Conservation (phyloP, 2,797 vertebrate species). For the Australoheros facetus region DNA sequence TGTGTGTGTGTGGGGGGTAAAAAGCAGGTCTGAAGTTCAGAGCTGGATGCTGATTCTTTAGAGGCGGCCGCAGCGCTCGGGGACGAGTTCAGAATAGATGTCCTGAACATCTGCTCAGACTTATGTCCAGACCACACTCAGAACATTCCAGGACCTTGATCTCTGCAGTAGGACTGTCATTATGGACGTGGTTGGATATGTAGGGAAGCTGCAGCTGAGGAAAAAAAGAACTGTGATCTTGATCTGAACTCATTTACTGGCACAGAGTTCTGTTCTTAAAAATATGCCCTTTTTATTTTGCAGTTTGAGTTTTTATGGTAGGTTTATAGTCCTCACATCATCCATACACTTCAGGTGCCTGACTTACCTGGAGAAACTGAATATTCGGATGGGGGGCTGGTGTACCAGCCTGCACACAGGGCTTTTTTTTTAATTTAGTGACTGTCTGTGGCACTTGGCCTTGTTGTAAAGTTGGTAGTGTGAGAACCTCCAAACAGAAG, state of each 20-base stretch:
- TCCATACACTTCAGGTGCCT: not conserved
- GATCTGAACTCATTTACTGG: constrained; percentile 32
- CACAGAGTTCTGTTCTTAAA: not conserved
- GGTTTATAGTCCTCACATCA: not conserved
- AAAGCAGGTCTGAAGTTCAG: constrained; percentile 1
- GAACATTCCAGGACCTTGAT: constrained; percentile 61
- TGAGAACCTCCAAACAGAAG: too few species aligned
- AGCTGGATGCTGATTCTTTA: constrained; percentile 11
- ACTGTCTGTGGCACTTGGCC: not conserved
- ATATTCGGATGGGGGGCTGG: not conserved
- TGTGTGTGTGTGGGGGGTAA: not conserved
- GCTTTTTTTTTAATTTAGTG: not conserved
- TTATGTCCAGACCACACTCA: constrained; percentile 67
- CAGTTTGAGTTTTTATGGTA: not conserved
- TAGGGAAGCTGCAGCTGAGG: constrained; percentile 51
- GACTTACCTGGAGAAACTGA: not conserved
- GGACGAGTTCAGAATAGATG: constrained; percentile 75
- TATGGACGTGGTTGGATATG: constrained; percentile 76
- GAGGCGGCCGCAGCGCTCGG: constrained; percentile 30
- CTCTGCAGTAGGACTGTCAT: constrained; percentile 70
- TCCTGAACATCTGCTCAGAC: constrained; percentile 71
- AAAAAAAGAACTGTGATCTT: constrained; percentile 43
- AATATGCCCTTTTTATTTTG: constrained; percentile 38
- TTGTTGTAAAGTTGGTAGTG: not conserved
- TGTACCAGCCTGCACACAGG: not conserved